These are phyloP conservation scores for Ciona savignyi DNA, from an alignment of 23 tunicate species.

Conservation along the genomic window DNA sequence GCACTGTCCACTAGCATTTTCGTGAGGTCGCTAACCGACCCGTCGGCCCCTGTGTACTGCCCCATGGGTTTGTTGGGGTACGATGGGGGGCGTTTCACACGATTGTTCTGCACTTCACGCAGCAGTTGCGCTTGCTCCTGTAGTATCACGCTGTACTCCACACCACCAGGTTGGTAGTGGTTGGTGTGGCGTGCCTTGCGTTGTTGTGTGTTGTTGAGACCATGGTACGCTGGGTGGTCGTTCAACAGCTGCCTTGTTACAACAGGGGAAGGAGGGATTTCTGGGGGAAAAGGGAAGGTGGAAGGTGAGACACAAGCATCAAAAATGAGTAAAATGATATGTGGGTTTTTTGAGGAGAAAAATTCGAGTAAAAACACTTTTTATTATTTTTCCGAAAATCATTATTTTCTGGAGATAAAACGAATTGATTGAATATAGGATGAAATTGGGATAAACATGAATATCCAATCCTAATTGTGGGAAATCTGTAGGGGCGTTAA, in stretches of 20 bases:
- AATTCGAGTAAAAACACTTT: too few relatives aligned
- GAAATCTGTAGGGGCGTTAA: too few relatives aligned
- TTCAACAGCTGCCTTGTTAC: constrained; percentile 36
- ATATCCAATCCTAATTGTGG: too few relatives aligned
- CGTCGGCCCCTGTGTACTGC: neutral
- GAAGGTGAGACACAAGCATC: too few relatives aligned
- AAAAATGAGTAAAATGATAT: too few relatives aligned
- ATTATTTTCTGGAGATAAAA: too few relatives aligned
- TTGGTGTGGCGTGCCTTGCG: neutral
- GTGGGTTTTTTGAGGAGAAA: too few relatives aligned
- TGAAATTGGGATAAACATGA: too few relatives aligned
- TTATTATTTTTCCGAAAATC: too few relatives aligned
- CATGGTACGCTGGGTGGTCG: constrained; percentile 46
- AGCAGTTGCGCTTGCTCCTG: constrained; percentile 21
- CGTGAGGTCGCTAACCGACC: constrained; percentile 38
- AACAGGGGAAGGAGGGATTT: constrained; percentile 15
- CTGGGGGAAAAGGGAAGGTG: too few relatives aligned
- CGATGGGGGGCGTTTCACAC: neutral
- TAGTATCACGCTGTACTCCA: constrained; percentile 16
- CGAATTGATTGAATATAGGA: too few relatives aligned
- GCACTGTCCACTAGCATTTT: constrained; percentile 78
- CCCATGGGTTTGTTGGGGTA: neutral
- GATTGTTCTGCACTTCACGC: constrained; percentile 6
- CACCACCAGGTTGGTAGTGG: neutral
- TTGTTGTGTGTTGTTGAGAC: constrained; percentile 8